These are phyloP conservation scores for Pelecanoides urinatrix DNA, from an alignment of 2,113 vertebrate species.

Conservation along the genomic window DNA sequence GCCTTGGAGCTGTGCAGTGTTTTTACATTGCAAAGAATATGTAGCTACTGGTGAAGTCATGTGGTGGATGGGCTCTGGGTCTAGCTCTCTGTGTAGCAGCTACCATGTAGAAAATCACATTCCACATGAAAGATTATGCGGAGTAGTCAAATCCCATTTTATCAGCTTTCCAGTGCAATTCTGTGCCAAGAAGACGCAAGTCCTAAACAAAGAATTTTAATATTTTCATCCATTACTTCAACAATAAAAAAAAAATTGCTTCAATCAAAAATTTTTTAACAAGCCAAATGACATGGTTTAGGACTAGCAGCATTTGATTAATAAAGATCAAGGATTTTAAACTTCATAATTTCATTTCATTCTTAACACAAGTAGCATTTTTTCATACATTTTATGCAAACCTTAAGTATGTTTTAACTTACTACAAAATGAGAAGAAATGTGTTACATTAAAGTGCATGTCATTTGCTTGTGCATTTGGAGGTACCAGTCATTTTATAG, in stretches of 20 bases:
- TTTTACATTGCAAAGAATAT: neutral
- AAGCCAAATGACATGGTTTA: conserved; percentile 54
- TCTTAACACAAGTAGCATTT: conserved; percentile 70
- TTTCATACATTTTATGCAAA: conserved; percentile 71
- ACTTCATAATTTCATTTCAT: conserved; percentile 65
- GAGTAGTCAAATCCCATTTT: neutral
- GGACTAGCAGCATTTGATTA: conserved; percentile 63
- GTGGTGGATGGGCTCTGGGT: neutral
- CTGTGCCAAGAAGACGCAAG: neutral
- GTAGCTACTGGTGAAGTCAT: neutral
- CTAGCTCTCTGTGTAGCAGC: neutral
- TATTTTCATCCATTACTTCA: conserved; percentile 53
- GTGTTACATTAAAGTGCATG: conserved; percentile 78
- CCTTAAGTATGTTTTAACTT: conserved; percentile 74
- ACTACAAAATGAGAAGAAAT: conserved; percentile 76
- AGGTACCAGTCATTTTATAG: conserved; percentile 80
- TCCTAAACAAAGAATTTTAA: conserved; percentile 50
- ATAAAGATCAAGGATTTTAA: conserved; percentile 67
- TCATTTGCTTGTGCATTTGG: conserved; percentile 78
- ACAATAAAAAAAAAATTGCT: conserved; percentile 10
- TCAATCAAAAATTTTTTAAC: conserved; percentile 33
- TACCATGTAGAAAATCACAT: neutral
- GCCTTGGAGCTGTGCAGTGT: neutral
- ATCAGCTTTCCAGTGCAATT: neutral
- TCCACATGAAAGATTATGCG: neutral